A percentile compares a stretch with the other conserved stretches of the same genome.
phyloP scores from a whole-genome alignment of 2,113 vertebrate species.

The Cololabis saira region DNA sequence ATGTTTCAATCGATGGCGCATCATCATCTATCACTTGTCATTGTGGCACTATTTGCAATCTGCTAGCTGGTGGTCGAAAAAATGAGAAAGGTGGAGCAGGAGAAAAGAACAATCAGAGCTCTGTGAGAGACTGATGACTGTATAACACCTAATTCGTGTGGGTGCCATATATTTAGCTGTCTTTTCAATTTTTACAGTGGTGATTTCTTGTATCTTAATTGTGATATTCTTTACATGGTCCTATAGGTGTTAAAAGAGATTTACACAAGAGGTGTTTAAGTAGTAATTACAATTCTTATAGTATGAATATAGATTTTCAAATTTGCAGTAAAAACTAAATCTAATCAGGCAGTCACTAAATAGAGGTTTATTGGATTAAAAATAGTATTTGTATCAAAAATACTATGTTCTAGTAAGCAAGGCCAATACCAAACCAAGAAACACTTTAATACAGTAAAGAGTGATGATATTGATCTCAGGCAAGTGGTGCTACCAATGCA shows the following conservation, averaged over 20 bases:
- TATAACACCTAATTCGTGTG: not conserved
- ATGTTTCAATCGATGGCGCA: slow-evolving; percentile 59
- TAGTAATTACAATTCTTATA: no score
- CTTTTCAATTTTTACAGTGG: not conserved
- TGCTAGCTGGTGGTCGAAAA: slow-evolving; percentile 37
- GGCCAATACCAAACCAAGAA: no score
- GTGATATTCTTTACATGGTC: not conserved
- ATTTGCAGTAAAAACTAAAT: no score
- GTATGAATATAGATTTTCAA: no score
- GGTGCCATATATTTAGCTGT: not conserved
- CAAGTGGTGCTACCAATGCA: no score
- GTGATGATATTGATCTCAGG: no score
- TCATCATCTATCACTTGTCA: slow-evolving; percentile 63
- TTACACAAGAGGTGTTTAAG: no score
- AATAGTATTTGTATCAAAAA: no score
- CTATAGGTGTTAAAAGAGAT: not conserved
- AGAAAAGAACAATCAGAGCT: slow-evolving; percentile 9
- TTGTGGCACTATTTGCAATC: slow-evolving; percentile 24
- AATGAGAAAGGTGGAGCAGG: slow-evolving; percentile 16
- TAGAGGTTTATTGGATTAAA: no score
- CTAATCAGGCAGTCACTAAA: no score
- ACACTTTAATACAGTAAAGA: no score
- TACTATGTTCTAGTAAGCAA: no score
- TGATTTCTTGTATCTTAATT: not conserved
- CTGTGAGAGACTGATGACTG: not conserved